Percentiles rank a stretch among this genome's conserved stretches.
phyloP scores from a whole-genome alignment of 2,888 invertebrate species.

The Drosophila pseudotalamancana region DNA sequence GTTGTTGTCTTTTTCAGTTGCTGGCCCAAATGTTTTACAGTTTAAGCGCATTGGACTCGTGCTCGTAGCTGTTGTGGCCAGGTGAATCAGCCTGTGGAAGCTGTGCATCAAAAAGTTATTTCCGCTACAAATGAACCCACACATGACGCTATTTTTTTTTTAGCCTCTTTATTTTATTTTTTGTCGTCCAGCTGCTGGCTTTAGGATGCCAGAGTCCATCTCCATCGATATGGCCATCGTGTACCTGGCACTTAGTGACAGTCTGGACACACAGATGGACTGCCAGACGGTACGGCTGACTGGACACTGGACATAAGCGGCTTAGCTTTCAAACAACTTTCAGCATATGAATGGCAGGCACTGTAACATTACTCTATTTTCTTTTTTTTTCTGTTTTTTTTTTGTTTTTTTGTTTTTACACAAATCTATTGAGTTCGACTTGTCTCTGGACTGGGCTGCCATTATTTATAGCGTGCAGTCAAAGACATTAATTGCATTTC shows the following conservation, averaged over 20 bases:
- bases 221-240: conserved; percentile 53
- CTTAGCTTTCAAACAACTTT: conserved; percentile 72
- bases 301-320: conserved; percentile 52
- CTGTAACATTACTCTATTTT: conserved; percentile 16
- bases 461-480: conserved; percentile 20
- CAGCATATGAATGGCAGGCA: conserved; percentile 37
- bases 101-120: conserved; percentile 75
- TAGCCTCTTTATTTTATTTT: not conserved
- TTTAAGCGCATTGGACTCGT: conserved; percentile 66
- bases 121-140: conserved; percentile 75
- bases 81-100: conserved; percentile 65
- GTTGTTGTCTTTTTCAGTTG: conserved; percentile 16
- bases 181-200: conserved; percentile 26
- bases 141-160: conserved; percentile 39
- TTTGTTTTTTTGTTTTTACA: not conserved
- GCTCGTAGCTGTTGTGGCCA: conserved; percentile 56
- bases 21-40: conserved; percentile 63
- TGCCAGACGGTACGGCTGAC: conserved; percentile 29
- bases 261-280: conserved; percentile 23
- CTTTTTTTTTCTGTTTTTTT: not conserved
- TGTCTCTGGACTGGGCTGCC: conserved; percentile 10
- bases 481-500: conserved; percentile 4
- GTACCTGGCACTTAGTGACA: conserved; percentile 57
- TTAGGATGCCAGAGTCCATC: conserved; percentile 29
- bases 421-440: conserved; percentile 27